Conservation (phyloP, 2,113 vertebrate species). For the Seriola dumerili region DNA sequence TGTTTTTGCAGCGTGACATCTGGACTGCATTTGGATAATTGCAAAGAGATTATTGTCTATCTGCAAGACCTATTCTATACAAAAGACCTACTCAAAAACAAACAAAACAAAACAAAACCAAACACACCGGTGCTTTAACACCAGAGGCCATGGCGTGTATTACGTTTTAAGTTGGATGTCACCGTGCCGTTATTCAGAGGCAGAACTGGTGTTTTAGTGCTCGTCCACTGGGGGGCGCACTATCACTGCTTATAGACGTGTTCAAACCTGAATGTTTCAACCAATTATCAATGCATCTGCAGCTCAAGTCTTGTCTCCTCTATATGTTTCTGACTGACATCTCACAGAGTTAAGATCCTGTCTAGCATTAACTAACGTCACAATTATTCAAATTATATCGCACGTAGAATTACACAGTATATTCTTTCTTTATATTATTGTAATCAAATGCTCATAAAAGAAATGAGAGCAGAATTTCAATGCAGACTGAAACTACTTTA, state of each 20-base stretch:
- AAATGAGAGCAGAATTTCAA: not conserved
- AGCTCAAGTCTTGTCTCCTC: not conserved
- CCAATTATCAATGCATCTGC: not conserved
- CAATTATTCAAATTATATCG: constrained; percentile 5
- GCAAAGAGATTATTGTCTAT: constrained; percentile 57
- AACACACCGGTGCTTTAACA: constrained; percentile 30
- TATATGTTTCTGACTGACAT: constrained; percentile 6
- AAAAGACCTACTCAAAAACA: constrained; percentile 31
- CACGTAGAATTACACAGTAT: not conserved
- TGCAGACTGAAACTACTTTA: constrained; percentile 6
- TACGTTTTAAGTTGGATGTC: constrained; percentile 16
- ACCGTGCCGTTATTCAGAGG: constrained; percentile 8
- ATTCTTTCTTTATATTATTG: not conserved
- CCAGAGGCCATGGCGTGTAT: constrained; percentile 33
- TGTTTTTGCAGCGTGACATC: constrained; percentile 52
- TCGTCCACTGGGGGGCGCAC: constrained; percentile 69
- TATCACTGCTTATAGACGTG: constrained; percentile 41
- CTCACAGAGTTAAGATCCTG: not conserved
- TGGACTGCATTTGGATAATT: constrained; percentile 64
- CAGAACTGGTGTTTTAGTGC: not conserved
- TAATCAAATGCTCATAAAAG: constrained; percentile 13
- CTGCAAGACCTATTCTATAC: constrained; percentile 39
- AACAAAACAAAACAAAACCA: constrained; percentile 41
- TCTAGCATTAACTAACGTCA: not conserved
- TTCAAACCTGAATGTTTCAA: constrained; percentile 13